phyloP scores from a whole-genome alignment of 2,888 invertebrate genomes.

The Melolontha melolontha region DNA sequence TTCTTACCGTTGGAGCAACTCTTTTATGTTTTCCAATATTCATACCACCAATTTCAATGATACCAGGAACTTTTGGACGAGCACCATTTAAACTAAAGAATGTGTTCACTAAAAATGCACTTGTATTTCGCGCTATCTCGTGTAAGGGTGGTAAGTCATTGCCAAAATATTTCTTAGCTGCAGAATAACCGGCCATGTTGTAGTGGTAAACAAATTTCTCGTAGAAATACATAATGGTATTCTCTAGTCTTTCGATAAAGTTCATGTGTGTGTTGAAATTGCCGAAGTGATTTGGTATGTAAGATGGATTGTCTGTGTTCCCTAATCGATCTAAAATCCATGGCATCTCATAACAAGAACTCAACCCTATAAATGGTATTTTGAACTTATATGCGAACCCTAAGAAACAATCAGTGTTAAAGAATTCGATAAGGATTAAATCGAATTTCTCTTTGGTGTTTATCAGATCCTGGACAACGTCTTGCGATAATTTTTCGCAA shows the following conservation, averaged over 20 bases:
- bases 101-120: constrained; percentile 66
- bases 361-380: constrained; percentile 69
- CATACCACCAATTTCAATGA: constrained; percentile 68
- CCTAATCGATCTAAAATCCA: constrained; percentile 65
- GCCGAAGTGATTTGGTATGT: constrained; percentile 65
- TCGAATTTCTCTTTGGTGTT: constrained; percentile 70
- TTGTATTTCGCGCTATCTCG: constrained; percentile 63
- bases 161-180: constrained; percentile 56
- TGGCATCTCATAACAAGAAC: constrained; percentile 66
- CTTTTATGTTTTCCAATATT: constrained; percentile 63
- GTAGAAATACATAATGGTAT: constrained; percentile 49
- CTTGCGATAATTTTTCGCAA: constrained; percentile 52
- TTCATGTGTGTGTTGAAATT: constrained; percentile 52
- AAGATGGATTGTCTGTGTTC: constrained; percentile 65
- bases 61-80: constrained; percentile 63
- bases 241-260: constrained; percentile 55
- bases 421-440: constrained; percentile 75
- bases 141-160: constrained; percentile 56
- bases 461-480: constrained; percentile 60
- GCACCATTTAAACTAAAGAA: constrained; percentile 65
- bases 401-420: constrained; percentile 77
- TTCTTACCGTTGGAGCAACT: constrained; percentile 37
- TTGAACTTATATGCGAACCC: constrained; percentile 73
- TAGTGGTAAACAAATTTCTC: constrained; percentile 51
- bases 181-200: constrained; percentile 50